Percentiles rank a stretch among this genome's conserved stretches.
phyloP scores from a whole-genome alignment of 2,888 invertebrate species.

The Nebria brevicollis region DNA sequence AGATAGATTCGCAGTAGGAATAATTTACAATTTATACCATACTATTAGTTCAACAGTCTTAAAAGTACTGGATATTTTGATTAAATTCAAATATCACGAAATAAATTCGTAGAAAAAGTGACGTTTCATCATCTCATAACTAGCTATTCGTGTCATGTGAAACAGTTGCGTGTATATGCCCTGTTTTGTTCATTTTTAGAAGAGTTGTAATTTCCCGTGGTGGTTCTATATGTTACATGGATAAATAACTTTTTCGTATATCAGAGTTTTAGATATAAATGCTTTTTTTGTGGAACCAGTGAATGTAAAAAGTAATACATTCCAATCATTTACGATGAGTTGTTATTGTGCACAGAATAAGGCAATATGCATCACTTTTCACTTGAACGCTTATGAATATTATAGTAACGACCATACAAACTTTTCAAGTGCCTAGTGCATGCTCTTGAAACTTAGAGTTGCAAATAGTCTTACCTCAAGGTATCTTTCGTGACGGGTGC shows the following conservation, averaged over 20 bases:
- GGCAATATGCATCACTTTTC: no score
- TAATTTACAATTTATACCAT: neutral
- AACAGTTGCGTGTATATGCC: neutral
- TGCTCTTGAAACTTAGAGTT: slow-evolving; percentile 28
- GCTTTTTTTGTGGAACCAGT: neutral
- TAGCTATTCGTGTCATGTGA: neutral
- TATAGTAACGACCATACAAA: slow-evolving; percentile 3
- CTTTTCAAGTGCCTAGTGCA: slow-evolving; percentile 11
- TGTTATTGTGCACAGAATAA: neutral
- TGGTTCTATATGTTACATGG: neutral
- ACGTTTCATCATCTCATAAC: neutral
- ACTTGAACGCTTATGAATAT: slow-evolving; percentile 8
- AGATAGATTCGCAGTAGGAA: no score
- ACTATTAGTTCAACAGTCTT: neutral
- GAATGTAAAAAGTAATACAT: neutral
- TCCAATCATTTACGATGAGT: neutral
- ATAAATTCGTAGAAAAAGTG: neutral
- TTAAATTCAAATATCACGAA: neutral
- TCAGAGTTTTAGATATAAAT: neutral
- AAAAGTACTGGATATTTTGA: neutral
- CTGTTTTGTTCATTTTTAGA: neutral
- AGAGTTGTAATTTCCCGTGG: neutral
- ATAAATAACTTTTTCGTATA: neutral
- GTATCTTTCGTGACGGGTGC: slow-evolving; percentile 34
- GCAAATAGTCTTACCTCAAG: slow-evolving; percentile 37